Percentiles rank a stretch among this genome's conserved stretches.
These are phyloP conservation scores for Drosophila grimshawi DNA, from an alignment of 1,140 invertebrate species.

Conservation along the genomic window DNA sequence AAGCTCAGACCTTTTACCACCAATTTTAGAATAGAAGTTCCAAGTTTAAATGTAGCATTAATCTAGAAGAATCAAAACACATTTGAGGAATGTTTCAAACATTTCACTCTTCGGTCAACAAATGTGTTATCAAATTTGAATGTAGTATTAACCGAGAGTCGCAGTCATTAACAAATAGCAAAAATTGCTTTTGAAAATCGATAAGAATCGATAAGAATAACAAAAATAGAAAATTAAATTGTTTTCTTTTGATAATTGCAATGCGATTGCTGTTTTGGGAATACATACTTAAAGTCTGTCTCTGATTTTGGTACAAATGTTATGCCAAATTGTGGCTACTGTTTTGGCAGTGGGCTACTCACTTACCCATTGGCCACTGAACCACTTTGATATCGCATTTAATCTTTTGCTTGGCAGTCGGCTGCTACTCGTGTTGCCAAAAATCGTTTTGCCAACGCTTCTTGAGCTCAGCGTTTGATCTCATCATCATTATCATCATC, in stretches of 20 bases:
- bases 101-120: too few species aligned
- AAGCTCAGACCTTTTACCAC: too few species aligned
- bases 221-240: not conserved
- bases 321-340: slow-evolving; percentile 74
- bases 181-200: too few species aligned
- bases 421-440: slow-evolving; percentile 70
- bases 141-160: too few species aligned
- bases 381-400: slow-evolving; percentile 60
- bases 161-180: too few species aligned
- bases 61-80: too few species aligned
- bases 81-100: too few species aligned
- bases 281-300: slow-evolving; percentile 21
- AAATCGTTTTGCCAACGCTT: slow-evolving; percentile 75
- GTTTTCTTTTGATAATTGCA: slow-evolving; percentile 43
- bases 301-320: slow-evolving; percentile 60
- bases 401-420: slow-evolving; percentile 38
- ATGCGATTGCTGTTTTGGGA: slow-evolving; percentile 28
- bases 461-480: slow-evolving; percentile 33
- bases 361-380: slow-evolving; percentile 21
- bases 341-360: slow-evolving; percentile 53
- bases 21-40: too few species aligned
- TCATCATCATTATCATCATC: slow-evolving; percentile 34
- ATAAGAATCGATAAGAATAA: too few species aligned
- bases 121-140: too few species aligned
- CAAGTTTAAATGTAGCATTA: too few species aligned